Evolutionary conservation across 2,113 vertebrate genomes (phyloP), one percentile per base, ranked within the genome.

Genomic region (Hepsetus odoe): DNA sequence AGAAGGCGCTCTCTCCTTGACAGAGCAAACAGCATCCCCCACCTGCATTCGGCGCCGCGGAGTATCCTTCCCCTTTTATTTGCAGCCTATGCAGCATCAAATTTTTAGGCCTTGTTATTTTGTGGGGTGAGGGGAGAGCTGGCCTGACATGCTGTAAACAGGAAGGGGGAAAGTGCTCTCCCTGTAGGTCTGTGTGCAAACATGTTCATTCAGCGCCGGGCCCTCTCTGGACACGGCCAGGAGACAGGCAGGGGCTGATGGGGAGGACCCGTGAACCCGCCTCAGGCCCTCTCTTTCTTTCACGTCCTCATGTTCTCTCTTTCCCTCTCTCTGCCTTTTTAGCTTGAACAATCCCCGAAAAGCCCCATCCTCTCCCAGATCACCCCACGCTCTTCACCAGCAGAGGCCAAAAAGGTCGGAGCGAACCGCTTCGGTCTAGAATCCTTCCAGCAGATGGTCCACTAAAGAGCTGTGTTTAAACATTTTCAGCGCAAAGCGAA

Each of bases 261-360:
- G 88, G 91, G 87, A 89, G 90, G 92, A 91, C 92, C 89, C 90
- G 92, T 90, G 88, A 86, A 86, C 86, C 88, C 84, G 94, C 95
- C 94, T 62, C 74, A 61, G 91, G 94, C 92, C 91, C 89, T 91
- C 91, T 93, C 84, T 80, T 90, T 85, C 86, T 83, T 69, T 83
- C 77, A 69, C 80, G 30, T 40, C 62, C 81, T 88, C 75, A 79
- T 81, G 85, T 83, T 84, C 82, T 86, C 80, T 86, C 66, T 88
- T 62, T 20, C 13, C 32, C 24, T 16, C 11, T 77, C 38, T 86
- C 44, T 85, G 69, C 61, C 53, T 74, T 72, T 77, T 55, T 40
- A 14, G 10, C 61, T 55, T 66, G 40, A 76, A 67, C 62, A 76
- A 30, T 28, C 33, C 14, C 16, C 32, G 40, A 40, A 72, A 75